Percentiles rank a stretch among this genome's conserved stretches.
Evolutionary conservation across 2,797 vertebrate genomes (phyloP).

Genomic region (Glyptemys insculpta): DNA sequence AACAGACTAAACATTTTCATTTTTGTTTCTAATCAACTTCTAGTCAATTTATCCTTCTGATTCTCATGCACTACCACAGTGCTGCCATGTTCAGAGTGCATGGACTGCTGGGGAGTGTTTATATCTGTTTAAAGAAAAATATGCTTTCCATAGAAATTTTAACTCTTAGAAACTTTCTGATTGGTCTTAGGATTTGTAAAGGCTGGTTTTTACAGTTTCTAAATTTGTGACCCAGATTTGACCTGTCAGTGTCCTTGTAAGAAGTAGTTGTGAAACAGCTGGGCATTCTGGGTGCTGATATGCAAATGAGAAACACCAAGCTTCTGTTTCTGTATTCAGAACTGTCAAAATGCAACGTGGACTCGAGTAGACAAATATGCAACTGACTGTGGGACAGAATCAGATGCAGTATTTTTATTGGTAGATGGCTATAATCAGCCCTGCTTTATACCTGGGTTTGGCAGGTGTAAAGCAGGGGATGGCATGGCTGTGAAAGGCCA

Average conservation of each 20-base stretch:
- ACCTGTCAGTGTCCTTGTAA: conserved; percentile 41
- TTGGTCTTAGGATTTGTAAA: conserved; percentile 38
- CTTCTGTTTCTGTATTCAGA: not conserved
- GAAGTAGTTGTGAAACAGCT: conserved; percentile 1
- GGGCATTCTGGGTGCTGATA: not conserved
- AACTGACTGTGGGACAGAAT: fast-evolving
- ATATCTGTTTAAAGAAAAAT: not conserved
- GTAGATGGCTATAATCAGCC: not conserved
- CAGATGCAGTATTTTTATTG: not conserved
- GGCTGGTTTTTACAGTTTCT: conserved; percentile 23
- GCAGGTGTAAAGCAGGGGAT: not conserved
- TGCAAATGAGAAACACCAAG: not conserved
- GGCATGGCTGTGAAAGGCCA: not conserved
- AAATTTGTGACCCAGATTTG: not conserved
- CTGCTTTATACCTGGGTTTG: not conserved
- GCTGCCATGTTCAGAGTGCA: not conserved
- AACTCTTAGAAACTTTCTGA: not conserved
- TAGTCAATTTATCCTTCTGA: not conserved
- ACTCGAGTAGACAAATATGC: fast-evolving
- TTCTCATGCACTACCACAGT: fast-evolving
- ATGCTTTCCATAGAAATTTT: not conserved
- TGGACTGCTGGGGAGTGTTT: fast-evolving
- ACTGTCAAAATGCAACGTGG: not conserved
- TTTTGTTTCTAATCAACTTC: not conserved
- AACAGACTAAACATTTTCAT: not conserved